These are phyloP conservation scores for Pelecanoides urinatrix DNA, from an alignment of 2,113 vertebrate genomes.

Conservation along the genomic window DNA sequence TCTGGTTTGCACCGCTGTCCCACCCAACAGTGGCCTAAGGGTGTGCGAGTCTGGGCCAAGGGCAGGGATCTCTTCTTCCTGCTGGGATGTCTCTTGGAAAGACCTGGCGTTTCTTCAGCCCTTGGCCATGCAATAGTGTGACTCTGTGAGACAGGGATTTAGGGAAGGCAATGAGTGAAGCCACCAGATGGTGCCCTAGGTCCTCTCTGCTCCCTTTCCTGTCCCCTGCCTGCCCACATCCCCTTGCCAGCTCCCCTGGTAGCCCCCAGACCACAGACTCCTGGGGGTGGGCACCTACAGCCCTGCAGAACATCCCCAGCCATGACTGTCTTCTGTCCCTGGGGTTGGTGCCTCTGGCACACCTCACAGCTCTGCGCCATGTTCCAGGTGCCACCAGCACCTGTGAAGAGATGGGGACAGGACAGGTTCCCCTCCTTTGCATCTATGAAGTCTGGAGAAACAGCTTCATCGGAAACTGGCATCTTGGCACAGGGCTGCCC, in stretches of 20 bases:
- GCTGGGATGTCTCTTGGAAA: not conserved
- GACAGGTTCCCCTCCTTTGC: not conserved
- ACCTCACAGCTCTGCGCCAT: not conserved
- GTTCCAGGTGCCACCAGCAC: not conserved
- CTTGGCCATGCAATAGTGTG: not conserved
- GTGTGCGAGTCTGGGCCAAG: not conserved
- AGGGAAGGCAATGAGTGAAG: slow-evolving; percentile 36
- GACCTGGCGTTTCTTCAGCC: not conserved
- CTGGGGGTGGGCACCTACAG: not conserved
- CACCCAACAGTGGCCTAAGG: not conserved
- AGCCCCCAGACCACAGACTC: not conserved
- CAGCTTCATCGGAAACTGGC: not conserved
- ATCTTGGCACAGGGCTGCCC: not conserved
- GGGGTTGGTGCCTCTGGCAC: not conserved
- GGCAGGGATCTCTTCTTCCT: not conserved
- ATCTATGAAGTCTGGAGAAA: not conserved
- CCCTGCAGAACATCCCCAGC: not conserved
- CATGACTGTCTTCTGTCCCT: not conserved
- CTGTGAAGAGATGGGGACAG: not conserved
- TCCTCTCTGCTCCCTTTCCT: slow-evolving; percentile 25
- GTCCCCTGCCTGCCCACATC: slow-evolving; percentile 1
- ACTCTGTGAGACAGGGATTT: slow-evolving; percentile 11
- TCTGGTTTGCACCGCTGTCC: not conserved
- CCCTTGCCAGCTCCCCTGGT: not conserved
- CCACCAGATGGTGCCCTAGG: slow-evolving; percentile 72